A percentile compares a stretch with the other conserved stretches of the same genome.
Conservation (phyloP, 37 sponge, comb jelly and placozoan species). For the Amphimedon queenslandica region DNA sequence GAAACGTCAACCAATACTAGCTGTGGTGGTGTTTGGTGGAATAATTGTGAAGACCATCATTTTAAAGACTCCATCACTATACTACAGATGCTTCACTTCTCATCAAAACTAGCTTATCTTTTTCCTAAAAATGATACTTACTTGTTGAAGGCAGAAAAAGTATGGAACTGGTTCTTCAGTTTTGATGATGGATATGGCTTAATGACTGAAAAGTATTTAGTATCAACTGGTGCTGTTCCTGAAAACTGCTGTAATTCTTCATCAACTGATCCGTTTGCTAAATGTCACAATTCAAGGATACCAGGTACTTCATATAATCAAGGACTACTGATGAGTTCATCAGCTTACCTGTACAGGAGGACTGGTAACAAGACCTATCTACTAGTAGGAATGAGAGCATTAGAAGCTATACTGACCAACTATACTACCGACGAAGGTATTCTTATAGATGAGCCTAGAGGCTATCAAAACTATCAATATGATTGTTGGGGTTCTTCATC, state of each 20-base stretch:
- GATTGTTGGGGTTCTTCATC: neutral
- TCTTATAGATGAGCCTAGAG: conserved; percentile 24
- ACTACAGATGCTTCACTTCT: conserved; percentile 23
- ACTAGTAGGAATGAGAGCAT: conserved; percentile 17
- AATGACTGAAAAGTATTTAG: conserved; percentile 18
- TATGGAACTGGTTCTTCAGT: conserved; percentile 36
- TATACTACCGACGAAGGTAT: conserved; percentile 35
- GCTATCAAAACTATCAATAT: conserved; percentile 18
- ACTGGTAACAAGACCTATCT: conserved; percentile 35
- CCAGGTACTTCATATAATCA: conserved; percentile 57
- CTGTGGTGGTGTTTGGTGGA: conserved; percentile 50
- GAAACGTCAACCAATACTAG: no score
- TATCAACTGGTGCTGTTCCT: conserved; percentile 32
- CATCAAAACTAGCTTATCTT: conserved; percentile 9
- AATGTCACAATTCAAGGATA: neutral
- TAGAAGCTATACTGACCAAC: conserved; percentile 36
- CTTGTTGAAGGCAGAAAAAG: neutral
- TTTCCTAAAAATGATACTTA: conserved; percentile 7
- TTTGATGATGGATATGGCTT: conserved; percentile 32
- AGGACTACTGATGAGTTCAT: conserved; percentile 40
- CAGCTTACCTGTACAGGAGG: conserved; percentile 40
- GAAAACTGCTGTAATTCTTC: conserved; percentile 14
- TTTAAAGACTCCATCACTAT: conserved; percentile 29
- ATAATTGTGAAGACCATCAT: neutral
- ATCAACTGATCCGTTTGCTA: neutral